Evolutionary conservation across 2,888 invertebrate genomes (phyloP), one percentile per base, ranked within the genome.

Genomic region (Drosophila melanocephala): DNA sequence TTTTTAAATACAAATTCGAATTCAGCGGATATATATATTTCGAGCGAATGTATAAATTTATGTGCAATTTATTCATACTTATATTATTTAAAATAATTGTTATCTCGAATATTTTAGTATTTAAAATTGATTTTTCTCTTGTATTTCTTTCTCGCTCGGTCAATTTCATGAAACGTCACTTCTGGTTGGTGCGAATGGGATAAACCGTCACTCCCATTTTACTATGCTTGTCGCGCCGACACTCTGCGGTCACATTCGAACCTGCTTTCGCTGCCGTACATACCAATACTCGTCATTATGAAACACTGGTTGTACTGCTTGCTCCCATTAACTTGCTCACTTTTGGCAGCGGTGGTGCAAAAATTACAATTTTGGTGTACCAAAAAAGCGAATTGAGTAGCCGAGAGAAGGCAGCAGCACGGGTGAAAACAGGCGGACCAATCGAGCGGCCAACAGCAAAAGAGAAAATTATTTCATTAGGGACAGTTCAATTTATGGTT

Each of bases 301-400:
- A 64, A 59, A 71, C 77, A 71, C 85, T 83, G 77, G 75, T 64
- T 77, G 83, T 75, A 72, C 88, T 75, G 75, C 81, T 87, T 83
- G 79, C 89, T 86, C 91, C 81, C 82, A 84, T 84, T 84, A 84
- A 89, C 84, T 83, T 83, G 81, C 74, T 73, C 73, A 72, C 55
- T 72, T 72, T 74, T 59, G 60, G 65, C 81, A 77, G 83, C 87
- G 92, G 92, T 92, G 92, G 92, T 92, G 93, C 92, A 87, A 92
- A 92, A 92, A 92, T 92, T 93, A 90, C 90, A 92, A 91, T 93
- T 93, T 93, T 92, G 89, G 93, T 93, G 93, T 93, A 93, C 93
- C 83, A 92, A 92, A 93, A 92, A 92, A 91, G 80, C 73, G 81
- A 87, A 83, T 81, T 69, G 79, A 74, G 32, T 53, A 69, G 76